Percentiles rank a stretch among this genome's conserved stretches.
phyloP scores from a whole-genome alignment of 2,888 invertebrate genomes.

The Andrena camellia region DNA sequence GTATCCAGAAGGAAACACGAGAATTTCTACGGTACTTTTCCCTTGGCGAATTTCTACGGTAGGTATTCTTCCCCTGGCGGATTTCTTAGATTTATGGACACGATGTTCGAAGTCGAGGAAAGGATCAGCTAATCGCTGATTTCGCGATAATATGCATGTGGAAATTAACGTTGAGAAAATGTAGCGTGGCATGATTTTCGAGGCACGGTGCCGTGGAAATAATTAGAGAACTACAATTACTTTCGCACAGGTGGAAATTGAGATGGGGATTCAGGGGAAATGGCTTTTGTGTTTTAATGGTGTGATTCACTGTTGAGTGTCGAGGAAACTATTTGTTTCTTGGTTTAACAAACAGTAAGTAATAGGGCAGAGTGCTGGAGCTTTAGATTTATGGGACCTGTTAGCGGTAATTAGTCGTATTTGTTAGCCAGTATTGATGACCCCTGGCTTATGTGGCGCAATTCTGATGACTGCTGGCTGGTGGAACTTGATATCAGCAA shows the following conservation, averaged over 20 bases:
- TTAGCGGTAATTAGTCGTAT: too few species aligned
- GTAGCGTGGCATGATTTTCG: neutral
- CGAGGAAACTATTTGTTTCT: neutral
- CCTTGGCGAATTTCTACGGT: neutral
- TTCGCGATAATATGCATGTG: neutral
- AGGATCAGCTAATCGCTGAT: neutral
- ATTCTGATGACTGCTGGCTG: too few species aligned
- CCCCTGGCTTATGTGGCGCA: too few species aligned
- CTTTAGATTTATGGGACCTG: too few species aligned
- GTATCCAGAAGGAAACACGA: neutral
- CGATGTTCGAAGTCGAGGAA: neutral
- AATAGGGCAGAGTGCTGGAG: too few species aligned
- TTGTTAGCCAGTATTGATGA: too few species aligned
- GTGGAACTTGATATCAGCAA: too few species aligned
- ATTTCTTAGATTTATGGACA: neutral
- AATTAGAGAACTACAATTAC: neutral
- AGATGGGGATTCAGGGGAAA: neutral
- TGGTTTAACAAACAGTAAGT: too few species aligned
- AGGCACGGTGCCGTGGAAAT: neutral
- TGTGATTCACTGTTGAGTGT: neutral
- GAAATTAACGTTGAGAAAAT: neutral
- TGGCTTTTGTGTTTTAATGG: neutral
- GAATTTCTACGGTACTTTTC: conserved; percentile 1
- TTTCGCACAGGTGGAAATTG: neutral
- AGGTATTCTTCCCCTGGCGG: neutral